Percentiles rank a stretch among this genome's conserved stretches.
Conservation (phyloP, 2,888 invertebrate species). For the Caenorhabditis imperialis region DNA sequence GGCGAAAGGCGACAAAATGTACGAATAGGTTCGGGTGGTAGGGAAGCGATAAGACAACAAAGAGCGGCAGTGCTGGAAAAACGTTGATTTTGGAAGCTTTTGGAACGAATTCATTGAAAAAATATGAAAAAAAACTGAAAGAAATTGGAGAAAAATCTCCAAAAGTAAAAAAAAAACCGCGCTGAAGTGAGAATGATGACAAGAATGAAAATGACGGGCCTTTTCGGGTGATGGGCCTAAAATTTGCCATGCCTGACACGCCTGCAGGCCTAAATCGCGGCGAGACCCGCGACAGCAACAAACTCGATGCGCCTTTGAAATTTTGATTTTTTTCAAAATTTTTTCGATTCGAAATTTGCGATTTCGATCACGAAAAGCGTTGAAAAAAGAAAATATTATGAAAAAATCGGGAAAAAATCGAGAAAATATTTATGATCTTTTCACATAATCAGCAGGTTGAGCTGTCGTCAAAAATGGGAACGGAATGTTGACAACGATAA, state of each 20-base stretch:
- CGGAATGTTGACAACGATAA: slow-evolving; percentile 45
- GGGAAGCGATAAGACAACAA: slow-evolving; percentile 7
- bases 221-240: neutral
- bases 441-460: slow-evolving; percentile 47
- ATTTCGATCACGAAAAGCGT: neutral
- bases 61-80: neutral
- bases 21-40: too few species aligned
- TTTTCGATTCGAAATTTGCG: neutral
- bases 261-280: slow-evolving; percentile 9
- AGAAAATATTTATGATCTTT: slow-evolving; percentile 17
- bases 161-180: too few species aligned
- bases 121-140: neutral
- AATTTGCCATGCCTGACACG: neutral
- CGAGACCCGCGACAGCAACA: slow-evolving; percentile 1
- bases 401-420: neutral
- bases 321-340: slow-evolving; percentile 6
- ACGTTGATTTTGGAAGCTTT: neutral
- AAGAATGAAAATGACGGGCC: too few species aligned
- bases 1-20: slow-evolving; percentile 13
- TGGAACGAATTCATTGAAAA: neutral
- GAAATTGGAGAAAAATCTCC: neutral
- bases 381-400: neutral
- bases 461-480: slow-evolving; percentile 49
- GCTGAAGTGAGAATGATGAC: too few species aligned
- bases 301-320: neutral